Conservation (phyloP, 2,888 invertebrate species). For the Gari tellinella region DNA sequence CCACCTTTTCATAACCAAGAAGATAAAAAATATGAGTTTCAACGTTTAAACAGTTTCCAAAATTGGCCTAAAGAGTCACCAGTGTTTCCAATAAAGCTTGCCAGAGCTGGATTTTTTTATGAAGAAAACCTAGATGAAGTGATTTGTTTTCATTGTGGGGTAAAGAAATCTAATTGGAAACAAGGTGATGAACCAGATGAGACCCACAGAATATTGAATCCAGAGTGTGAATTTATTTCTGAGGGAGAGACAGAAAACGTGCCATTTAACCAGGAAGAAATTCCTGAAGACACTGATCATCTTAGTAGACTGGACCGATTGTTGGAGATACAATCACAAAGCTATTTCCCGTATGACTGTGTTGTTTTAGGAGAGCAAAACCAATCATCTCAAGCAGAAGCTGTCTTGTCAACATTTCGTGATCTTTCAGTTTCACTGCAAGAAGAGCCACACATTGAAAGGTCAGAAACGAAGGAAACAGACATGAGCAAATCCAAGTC, state of each 20-base stretch:
- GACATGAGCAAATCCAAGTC: too few relatives aligned
- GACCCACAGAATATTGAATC: slow-evolving; percentile 89
- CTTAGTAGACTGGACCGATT: background rate
- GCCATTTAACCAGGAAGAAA: background rate
- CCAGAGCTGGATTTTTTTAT: slow-evolving; percentile 96
- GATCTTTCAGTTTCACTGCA: too few relatives aligned
- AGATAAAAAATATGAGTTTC: slow-evolving; percentile 59
- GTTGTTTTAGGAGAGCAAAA: too few relatives aligned
- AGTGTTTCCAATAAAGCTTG: slow-evolving; percentile 85
- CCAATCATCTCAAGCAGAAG: too few relatives aligned
- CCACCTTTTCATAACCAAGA: slow-evolving; percentile 41
- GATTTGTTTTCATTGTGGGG: slow-evolving; percentile 95
- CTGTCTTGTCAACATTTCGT: too few relatives aligned
- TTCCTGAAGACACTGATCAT: too few relatives aligned
- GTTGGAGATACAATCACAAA: background rate
- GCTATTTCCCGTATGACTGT: too few relatives aligned
- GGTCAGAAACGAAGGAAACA: too few relatives aligned
- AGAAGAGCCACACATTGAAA: too few relatives aligned
- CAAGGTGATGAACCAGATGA: slow-evolving; percentile 94
- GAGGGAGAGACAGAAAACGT: slow-evolving; percentile 31
- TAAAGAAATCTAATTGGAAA: slow-evolving; percentile 96
- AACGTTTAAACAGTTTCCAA: slow-evolving; percentile 53
- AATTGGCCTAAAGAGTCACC: slow-evolving; percentile 88
- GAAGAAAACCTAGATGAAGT: slow-evolving; percentile 92
- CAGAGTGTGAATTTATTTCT: slow-evolving; percentile 91